These are phyloP conservation scores for Acomys russatus DNA, from an alignment of 2,797 vertebrate genomes.

Conservation along the genomic window DNA sequence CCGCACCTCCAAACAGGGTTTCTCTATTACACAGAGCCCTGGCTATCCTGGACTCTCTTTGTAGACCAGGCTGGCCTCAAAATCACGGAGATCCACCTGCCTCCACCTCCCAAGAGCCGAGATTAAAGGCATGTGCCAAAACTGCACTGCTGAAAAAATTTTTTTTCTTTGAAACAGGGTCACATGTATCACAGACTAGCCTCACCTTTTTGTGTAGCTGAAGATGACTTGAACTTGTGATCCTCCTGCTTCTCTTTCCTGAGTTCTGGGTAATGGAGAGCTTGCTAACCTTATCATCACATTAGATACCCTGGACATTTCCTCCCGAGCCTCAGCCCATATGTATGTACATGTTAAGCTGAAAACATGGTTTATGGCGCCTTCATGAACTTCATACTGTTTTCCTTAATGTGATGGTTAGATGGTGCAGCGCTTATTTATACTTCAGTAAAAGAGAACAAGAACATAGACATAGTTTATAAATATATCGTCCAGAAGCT, in stretches of 20 bases:
- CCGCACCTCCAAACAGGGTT: too few relatives aligned
- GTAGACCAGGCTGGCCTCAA: neutral
- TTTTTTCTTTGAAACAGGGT: neutral
- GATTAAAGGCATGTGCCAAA: neutral
- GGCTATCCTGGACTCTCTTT: neutral
- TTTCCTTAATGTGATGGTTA: slow-evolving; percentile 91
- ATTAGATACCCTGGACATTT: neutral
- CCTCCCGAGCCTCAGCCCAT: neutral
- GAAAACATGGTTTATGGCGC: neutral
- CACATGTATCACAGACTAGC: neutral
- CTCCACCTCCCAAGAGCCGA: neutral
- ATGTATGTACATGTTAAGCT: neutral
- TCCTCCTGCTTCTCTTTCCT: neutral
- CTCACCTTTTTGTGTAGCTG: neutral
- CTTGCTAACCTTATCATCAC: neutral
- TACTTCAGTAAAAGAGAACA: slow-evolving; percentile 99
- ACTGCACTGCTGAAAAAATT: neutral
- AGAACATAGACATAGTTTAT: slow-evolving; percentile 99
- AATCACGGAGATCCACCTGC: neutral
- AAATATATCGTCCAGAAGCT: slow-evolving; percentile 99
- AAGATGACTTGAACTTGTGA: neutral
- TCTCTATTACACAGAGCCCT: neutral
- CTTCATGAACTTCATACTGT: slow-evolving; percentile 37
- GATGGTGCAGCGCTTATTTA: slow-evolving; percentile 98
- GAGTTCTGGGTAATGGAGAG: neutral